Evolutionary conservation across 2,888 invertebrate species (phyloP).

Genomic region (Coronaproctus castanopsis): DNA sequence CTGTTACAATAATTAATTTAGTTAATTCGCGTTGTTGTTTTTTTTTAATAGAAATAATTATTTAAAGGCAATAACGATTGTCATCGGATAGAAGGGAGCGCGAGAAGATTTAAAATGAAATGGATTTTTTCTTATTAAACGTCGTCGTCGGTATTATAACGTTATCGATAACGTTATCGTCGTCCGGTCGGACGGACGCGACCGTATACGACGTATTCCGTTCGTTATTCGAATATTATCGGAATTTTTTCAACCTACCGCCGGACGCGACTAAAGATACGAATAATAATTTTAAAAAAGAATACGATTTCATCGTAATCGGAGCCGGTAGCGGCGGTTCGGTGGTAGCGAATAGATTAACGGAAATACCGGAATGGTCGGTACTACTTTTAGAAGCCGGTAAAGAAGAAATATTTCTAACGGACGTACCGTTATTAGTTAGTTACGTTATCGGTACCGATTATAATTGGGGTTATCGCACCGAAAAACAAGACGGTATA

Average conservation of each 20-base stretch:
- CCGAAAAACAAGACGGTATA: conserved; percentile 27
- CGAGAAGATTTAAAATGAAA: too few species aligned
- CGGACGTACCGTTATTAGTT: conserved; percentile 30
- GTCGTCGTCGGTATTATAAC: too few species aligned
- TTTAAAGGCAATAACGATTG: too few species aligned
- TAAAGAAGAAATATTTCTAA: conserved; percentile 28
- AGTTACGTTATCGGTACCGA: conserved; percentile 22
- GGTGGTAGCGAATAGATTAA: conserved; percentile 32
- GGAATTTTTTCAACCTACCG: conserved; percentile 13
- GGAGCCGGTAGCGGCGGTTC: conserved; percentile 36
- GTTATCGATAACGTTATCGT: background rate
- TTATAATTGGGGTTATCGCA: conserved; percentile 28
- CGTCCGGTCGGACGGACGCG: background rate
- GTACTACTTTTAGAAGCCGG: conserved; percentile 32
- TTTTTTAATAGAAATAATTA: too few species aligned
- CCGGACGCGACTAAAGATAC: conserved; percentile 18
- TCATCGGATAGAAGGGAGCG: too few species aligned
- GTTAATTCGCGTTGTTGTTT: too few species aligned
- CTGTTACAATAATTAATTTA: too few species aligned
- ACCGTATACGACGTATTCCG: background rate
- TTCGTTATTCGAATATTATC: conserved; percentile 1
- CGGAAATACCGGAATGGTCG: conserved; percentile 29
- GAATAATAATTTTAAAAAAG: conserved; percentile 14
- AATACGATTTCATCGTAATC: conserved; percentile 29
- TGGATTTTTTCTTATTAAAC: too few species aligned